Base-by-base conservation (phyloP, 1,140 invertebrate genomes). In the Anthonomus grandis region DNA sequence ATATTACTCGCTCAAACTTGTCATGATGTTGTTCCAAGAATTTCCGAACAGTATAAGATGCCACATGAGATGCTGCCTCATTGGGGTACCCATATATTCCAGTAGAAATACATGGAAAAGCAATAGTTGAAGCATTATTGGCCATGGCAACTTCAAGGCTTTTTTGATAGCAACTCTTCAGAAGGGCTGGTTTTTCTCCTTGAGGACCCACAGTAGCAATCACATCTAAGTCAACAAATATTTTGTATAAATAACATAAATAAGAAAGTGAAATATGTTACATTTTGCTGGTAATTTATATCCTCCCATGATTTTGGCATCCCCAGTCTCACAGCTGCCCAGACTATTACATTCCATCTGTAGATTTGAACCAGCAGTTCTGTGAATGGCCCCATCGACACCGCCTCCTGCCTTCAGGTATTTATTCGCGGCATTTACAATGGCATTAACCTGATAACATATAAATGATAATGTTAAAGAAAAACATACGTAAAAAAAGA, bases 351-450 rank as follows among this genome's bases (percentile, higher is more conserved):
- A 94, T 76, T 95, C 91, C 62, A 79, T 74, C 70, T 81, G 75
- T 13, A 91, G 73, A 38, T 75, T 64, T 17, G 71, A 65, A 22
- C 90, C 90, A 49, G 90, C 90, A 12, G 83, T 86, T 65, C 79
- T 73, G 68, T 93, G 91, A 69, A 96, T 95, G 8, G 89, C 88
- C 53, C 88, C 89, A 76, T 94, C 91, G 22, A 95, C 89, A 78
- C 93, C 93, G 24, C 90, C 91, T 22, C 93, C 92, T 34, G 89
- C 91, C 15, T 82, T 70, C 22, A 97, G 75, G 10, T 71, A 73
- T 4, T 79, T 81, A 75, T 97, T 96, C 1, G 93, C 93, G 42
- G 93, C 93, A 82, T 96, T 97, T 0, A 93, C 91, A 68, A 97
- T 93, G 2, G 83, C 89, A 80, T 95, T 92, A 52, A 95, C 82